phyloP scores from a whole-genome alignment of 1,140 invertebrate genomes.

The Drosophila saltans region DNA sequence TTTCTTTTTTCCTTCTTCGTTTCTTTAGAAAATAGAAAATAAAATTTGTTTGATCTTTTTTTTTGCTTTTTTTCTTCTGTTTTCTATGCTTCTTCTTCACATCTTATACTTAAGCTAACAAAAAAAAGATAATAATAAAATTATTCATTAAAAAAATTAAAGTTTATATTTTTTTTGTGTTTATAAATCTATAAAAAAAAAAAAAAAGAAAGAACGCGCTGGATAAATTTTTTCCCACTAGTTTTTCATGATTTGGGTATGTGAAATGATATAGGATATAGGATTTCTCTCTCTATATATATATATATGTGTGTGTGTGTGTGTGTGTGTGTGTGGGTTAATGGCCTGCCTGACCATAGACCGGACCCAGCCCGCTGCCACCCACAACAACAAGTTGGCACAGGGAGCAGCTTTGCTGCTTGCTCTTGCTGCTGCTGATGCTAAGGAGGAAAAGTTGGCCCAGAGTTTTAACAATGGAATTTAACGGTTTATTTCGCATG shows the following conservation, averaged over 20 bases:
- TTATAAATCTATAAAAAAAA: conserved; percentile 30
- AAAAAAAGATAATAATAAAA: conserved; percentile 52
- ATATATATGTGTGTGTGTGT: conserved; percentile 6
- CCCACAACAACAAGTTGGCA: conserved; percentile 10
- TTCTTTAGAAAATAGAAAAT: conserved; percentile 8
- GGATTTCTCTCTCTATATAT: background rate
- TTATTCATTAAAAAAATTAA: conserved; percentile 57
- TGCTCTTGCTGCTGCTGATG: background rate
- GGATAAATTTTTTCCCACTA: background rate
- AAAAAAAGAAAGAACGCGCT: conserved; percentile 27
- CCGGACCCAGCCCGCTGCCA: background rate
- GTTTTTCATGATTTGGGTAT: background rate
- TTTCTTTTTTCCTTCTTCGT: background rate
- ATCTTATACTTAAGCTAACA: conserved; percentile 18
- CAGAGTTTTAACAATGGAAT: conserved; percentile 19
- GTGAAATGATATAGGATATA: background rate
- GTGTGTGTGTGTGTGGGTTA: background rate
- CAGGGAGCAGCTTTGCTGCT: conserved; percentile 8
- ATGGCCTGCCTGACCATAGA: background rate
- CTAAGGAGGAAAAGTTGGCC: conserved; percentile 1
- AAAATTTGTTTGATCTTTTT: conserved; percentile 8
- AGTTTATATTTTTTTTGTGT: conserved; percentile 50
- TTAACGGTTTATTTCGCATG: conserved; percentile 27
- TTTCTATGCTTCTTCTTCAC: conserved; percentile 1
- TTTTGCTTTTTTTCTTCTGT: background rate